Conservation (phyloP, 2,113 vertebrate species). For the Mungos mungo region DNA sequence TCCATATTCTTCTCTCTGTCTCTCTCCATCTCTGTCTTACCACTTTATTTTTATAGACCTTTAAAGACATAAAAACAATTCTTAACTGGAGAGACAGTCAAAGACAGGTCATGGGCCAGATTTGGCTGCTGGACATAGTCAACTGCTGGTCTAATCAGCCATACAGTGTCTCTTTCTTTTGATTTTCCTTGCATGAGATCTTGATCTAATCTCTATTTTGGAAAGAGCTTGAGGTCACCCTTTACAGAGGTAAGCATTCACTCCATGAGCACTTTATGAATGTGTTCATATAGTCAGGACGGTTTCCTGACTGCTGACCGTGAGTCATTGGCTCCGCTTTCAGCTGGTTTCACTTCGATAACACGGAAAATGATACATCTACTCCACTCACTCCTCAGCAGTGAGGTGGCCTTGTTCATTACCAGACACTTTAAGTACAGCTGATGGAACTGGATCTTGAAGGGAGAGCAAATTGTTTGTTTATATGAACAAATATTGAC, state of each 20-base stretch:
- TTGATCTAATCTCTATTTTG: neutral
- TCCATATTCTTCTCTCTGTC: neutral
- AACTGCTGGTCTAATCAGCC: neutral
- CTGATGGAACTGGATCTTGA: neutral
- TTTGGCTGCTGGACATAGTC: neutral
- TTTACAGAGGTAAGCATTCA: neutral
- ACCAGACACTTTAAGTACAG: neutral
- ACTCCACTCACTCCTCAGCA: neutral
- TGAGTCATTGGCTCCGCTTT: neutral
- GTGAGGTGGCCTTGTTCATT: neutral
- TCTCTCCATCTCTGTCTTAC: neutral
- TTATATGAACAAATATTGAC: conserved; percentile 40
- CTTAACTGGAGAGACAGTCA: neutral
- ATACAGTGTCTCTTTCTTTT: neutral
- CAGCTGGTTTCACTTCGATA: neutral
- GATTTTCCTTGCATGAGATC: conserved; percentile 4
- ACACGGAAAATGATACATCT: neutral
- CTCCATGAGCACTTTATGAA: accelerated
- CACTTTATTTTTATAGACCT: neutral
- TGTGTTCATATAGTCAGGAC: accelerated
- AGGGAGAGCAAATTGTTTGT: conserved; percentile 48
- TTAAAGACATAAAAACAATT: neutral
- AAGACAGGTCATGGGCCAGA: neutral
- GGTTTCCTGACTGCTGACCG: neutral
- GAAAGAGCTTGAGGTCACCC: neutral